Evolutionary conservation across 2,888 invertebrate species (phyloP).

Genomic region (Chorisops tibialis): DNA sequence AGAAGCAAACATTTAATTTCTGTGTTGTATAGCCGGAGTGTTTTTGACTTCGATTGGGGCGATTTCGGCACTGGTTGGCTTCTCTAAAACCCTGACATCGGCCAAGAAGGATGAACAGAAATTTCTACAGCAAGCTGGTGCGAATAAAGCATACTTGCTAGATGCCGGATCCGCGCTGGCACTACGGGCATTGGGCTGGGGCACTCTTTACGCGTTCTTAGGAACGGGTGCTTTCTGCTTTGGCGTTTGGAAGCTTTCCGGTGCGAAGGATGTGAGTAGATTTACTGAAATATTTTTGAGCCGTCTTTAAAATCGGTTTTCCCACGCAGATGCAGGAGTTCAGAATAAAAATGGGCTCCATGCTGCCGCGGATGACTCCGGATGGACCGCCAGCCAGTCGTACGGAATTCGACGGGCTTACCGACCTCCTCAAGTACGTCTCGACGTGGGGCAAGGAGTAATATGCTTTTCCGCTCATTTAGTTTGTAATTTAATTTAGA

Average conservation of each 20-base stretch:
- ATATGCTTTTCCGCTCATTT: background rate
- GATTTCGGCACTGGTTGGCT: conserved; percentile 75
- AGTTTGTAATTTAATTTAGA: conserved; percentile 9
- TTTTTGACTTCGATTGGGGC: conserved; percentile 56
- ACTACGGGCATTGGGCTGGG: conserved; percentile 81
- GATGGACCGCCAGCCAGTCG: conserved; percentile 75
- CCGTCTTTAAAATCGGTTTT: no score
- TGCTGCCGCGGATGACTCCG: conserved; percentile 73
- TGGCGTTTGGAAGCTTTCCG: conserved; percentile 83
- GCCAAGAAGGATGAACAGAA: conserved; percentile 77
- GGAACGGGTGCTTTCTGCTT: conserved; percentile 80
- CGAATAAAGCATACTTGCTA: conserved; percentile 59
- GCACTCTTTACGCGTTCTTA: conserved; percentile 79
- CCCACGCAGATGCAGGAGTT: conserved; percentile 82
- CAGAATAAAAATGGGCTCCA: conserved; percentile 71
- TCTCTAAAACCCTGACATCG: conserved; percentile 71
- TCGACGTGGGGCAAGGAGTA: conserved; percentile 51
- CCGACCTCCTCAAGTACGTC: conserved; percentile 79
- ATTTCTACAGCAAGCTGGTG: conserved; percentile 71
- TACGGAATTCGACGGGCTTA: conserved; percentile 81
- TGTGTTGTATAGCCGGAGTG: conserved; percentile 41
- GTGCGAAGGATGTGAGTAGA: conserved; percentile 71
- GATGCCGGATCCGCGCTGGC: conserved; percentile 80
- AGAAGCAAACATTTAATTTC: background rate
- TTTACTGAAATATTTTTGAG: no score